Evolutionary conservation across 64 coral and sea anemone species (phyloP).

Genomic region (Dendrophyllia cribrosa): DNA sequence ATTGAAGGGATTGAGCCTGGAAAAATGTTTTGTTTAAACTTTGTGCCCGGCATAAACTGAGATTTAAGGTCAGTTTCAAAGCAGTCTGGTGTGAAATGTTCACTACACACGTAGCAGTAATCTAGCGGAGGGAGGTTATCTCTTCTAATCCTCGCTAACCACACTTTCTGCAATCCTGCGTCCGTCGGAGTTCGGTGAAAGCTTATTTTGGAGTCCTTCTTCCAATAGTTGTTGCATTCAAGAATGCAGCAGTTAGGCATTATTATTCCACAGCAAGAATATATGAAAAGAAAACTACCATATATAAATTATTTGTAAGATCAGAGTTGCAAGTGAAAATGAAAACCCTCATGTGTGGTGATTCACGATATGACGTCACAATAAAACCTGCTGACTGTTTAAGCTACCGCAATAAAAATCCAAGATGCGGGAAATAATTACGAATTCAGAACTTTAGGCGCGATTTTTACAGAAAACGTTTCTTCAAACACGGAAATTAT

Average conservation of each 20-base stretch:
- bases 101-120: slow-evolving; percentile 51
- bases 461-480: not conserved
- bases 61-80: slow-evolving; percentile 39
- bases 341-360: not conserved
- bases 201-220: too few relatives aligned
- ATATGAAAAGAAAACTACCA: too few relatives aligned
- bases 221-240: too few relatives aligned
- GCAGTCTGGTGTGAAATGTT: slow-evolving; percentile 41
- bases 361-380: slow-evolving; percentile 9
- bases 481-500: not conserved
- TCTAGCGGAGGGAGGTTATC: slow-evolving; percentile 15
- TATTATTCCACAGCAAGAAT: too few relatives aligned
- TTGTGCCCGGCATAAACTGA: slow-evolving; percentile 32
- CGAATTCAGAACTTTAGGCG: not conserved
- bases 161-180: not conserved
- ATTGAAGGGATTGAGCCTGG: slow-evolving; percentile 18
- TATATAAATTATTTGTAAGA: too few relatives aligned
- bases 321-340: too few relatives aligned
- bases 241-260: too few relatives aligned
- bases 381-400: not conserved
- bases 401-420: not conserved
- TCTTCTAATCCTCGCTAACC: slow-evolving; percentile 36
- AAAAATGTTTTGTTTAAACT: slow-evolving; percentile 40
- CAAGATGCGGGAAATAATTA: not conserved
- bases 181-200: slow-evolving; percentile 8